phyloP scores from a whole-genome alignment of 2,888 invertebrate genomes.

The Camponotus fellah region DNA sequence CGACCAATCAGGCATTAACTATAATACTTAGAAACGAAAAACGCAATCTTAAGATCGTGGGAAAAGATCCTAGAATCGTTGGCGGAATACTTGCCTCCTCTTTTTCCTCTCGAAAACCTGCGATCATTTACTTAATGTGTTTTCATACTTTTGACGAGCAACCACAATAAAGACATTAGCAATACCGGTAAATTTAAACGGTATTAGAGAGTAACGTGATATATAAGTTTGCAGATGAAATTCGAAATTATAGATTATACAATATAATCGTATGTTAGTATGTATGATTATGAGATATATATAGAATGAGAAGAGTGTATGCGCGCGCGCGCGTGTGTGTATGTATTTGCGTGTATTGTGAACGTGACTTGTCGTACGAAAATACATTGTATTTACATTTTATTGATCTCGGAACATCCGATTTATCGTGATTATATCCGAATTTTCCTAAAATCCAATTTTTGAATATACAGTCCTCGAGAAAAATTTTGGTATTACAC shows the following conservation, averaged over 20 bases:
- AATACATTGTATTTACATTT: constrained; percentile 57
- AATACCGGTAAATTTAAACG: constrained; percentile 38
- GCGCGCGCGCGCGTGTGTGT: background rate
- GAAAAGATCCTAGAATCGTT: background rate
- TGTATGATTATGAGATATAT: constrained; percentile 71
- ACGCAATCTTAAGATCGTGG: background rate
- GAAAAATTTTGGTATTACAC: constrained; percentile 50
- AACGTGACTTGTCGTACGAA: constrained; percentile 20
- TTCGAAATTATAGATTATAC: constrained; percentile 75
- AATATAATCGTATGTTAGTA: constrained; percentile 80
- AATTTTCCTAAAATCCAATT: constrained; percentile 64
- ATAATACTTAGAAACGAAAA: constrained; percentile 24
- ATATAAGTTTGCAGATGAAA: constrained; percentile 70
- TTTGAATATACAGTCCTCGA: constrained; percentile 52
- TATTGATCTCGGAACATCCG: constrained; percentile 70
- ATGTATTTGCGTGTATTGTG: constrained; percentile 6
- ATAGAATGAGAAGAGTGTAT: constrained; percentile 42
- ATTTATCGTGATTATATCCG: constrained; percentile 57
- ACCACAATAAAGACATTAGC: constrained; percentile 45
- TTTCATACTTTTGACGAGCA: constrained; percentile 40
- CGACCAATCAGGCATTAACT: constrained; percentile 68
- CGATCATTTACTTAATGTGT: constrained; percentile 4
- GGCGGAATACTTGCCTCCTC: background rate
- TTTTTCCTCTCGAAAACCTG: constrained; percentile 7
- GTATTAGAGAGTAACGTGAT: constrained; percentile 43